Base-by-base conservation (phyloP, 2,888 invertebrate genomes). In the Drosophila anomalipes region DNA sequence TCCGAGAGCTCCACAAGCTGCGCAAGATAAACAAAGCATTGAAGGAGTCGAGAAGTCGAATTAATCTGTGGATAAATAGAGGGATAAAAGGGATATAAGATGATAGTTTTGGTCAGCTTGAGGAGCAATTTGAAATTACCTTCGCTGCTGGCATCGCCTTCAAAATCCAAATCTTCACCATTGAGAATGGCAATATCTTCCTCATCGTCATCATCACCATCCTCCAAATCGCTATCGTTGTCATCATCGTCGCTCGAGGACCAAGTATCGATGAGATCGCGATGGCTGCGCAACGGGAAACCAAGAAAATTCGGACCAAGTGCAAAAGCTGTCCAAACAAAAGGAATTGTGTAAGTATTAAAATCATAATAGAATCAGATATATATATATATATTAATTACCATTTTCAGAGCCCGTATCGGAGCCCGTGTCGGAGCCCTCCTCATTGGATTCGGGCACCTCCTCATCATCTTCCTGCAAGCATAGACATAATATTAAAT, bases 381-480 rank as follows among this genome's bases (percentile, higher is more conserved):
- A 19, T 37, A 4, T 54, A 37, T 22, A 33, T 22, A 26, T 49
- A 28, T 33, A 16, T 16, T 7, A 73, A 86, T 84, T 79, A 93
- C 92, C 89, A 79, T 90, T 91, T 67, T 89, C 92, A 57, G 92
- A 92, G 83, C 92, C 93, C 74, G 91, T 91, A 64, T 93, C 94
- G 37, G 93, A 92, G 32, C 91, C 92, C 89, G 92, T 91, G 52
- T 93, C 94, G 52, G 93, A 92, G 68, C 91, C 92, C 90, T 95
- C 95, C 86, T 95, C 96, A 80, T 91, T 91, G 79, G 90, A 83
- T 70, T 74, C 95, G 64, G 95, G 95, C 94, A 90, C 94, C 92
- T 95, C 95, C 62, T 96, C 96, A 79, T 95, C 95, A 82, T 96
- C 96, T 84, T 96, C 95, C 91, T 94, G 92, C 81, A 93, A 93